These are phyloP conservation scores for Anoncus sp. DNA, from an alignment of 2,888 invertebrate species.

Conservation along the genomic window DNA sequence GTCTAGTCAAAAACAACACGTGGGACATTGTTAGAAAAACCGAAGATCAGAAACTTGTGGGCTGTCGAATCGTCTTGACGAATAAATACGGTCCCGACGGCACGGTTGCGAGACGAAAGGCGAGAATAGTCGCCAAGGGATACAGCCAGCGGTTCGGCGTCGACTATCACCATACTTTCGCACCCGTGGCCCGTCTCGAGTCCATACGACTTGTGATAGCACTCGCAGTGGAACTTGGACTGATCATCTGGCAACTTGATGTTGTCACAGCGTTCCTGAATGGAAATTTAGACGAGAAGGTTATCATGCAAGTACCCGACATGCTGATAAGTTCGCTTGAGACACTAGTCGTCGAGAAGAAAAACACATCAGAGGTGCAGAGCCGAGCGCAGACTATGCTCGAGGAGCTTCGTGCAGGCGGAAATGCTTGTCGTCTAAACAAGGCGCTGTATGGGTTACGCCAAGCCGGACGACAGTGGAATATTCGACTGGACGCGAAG, in stretches of 20 bases:
- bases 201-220: constrained; percentile 1
- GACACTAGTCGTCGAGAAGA: not conserved
- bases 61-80: constrained; percentile 19
- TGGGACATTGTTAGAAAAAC: constrained; percentile 26
- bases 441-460: constrained; percentile 63
- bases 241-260: constrained; percentile 13
- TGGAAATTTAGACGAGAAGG: not conserved
- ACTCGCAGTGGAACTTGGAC: not conserved
- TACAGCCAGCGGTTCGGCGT: constrained; percentile 4
- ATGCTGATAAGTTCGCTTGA: not conserved
- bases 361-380: not conserved
- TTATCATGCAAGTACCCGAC: not conserved
- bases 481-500: constrained; percentile 36
- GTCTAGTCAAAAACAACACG: constrained; percentile 42
- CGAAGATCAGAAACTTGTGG: constrained; percentile 11
- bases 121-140: constrained; percentile 6
- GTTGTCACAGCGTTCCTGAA: constrained; percentile 20
- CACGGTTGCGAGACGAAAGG: constrained; percentile 9
- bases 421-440: no score
- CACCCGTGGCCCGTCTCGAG: constrained; percentile 10
- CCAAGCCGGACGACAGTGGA: constrained; percentile 63
- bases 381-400: not conserved
- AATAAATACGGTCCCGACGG: constrained; percentile 14
- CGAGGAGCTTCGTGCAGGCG: not conserved
- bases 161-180: constrained; percentile 19